phyloP scores from a whole-genome alignment of 2,888 invertebrate genomes.

The Arctia plantaginis region DNA sequence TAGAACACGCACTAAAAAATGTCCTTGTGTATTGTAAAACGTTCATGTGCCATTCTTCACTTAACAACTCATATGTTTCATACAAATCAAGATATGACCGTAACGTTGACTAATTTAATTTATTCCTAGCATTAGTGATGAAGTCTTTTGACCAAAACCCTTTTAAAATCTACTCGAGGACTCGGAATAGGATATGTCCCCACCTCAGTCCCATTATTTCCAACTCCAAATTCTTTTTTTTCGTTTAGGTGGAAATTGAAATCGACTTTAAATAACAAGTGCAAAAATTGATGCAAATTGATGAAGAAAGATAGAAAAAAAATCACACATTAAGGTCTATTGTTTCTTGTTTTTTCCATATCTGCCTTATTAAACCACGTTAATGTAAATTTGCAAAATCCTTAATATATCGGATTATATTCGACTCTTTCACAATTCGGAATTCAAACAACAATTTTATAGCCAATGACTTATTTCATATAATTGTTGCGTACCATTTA shows the following conservation, averaged over 20 bases:
- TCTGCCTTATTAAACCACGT: too few relatives aligned
- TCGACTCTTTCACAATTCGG: background rate
- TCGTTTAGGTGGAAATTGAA: too few relatives aligned
- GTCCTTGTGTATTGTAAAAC: background rate
- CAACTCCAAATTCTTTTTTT: too few relatives aligned
- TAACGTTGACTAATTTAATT: background rate
- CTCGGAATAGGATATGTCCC: too few relatives aligned
- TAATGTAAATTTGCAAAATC: too few relatives aligned
- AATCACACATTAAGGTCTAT: too few relatives aligned
- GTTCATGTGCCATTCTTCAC: background rate
- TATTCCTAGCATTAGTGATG: background rate
- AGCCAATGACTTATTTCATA: background rate
- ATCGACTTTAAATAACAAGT: too few relatives aligned
- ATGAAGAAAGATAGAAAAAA: too few relatives aligned
- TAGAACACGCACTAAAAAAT: conserved; percentile 14
- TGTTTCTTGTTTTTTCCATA: too few relatives aligned
- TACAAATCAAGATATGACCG: background rate
- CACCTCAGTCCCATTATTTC: too few relatives aligned
- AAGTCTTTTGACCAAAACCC: background rate
- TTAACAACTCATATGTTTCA: background rate
- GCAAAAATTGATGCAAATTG: too few relatives aligned
- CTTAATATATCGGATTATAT: too few relatives aligned
- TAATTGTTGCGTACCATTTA: background rate
- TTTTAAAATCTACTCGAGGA: background rate
- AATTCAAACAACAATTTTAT: background rate